Base-by-base conservation (phyloP, 2,797 vertebrate species). In the Kryptolebias ocellatus region DNA sequence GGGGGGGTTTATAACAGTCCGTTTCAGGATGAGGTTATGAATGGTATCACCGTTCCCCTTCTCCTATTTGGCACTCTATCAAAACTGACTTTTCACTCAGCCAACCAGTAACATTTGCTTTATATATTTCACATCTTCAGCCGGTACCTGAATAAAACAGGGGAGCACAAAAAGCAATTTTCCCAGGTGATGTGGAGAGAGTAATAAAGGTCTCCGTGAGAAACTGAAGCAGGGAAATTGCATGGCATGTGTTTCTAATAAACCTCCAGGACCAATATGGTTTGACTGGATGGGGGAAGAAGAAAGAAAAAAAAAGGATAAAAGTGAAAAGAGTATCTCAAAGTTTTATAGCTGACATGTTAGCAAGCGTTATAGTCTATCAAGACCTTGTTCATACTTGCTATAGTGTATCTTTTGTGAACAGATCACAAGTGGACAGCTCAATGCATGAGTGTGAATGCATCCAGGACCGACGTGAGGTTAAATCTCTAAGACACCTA, bases 11-110 rank as follows among this genome's bases (percentile, higher is more conserved):
- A 63, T 71, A 59, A 28, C 29, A 52, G 55, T 64, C 63, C 39
- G 64, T 58, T 74, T 74, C 14, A 65, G 47, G 57, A 50, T 39
- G 50, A 56, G 44, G 20, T 46, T 61, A 54, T 58, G 44, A 70
- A 53, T 61, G 27, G 20, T 24, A 56, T 17, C 34, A 44, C 34
- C 17, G 10, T 24, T 17, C n/a, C 39, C 42, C n/a, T 52, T 68
- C 20, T 55, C 39, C 51, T 28, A 34, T 55, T 64, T 39, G 10
- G 12, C 24, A 64, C 57, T n/a, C 57, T 31, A 31, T 68, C 3
- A 64, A 55, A 72, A 45, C 29, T 20, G 0, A 3, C 0, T 42
- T 17, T 53, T 37, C 4, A 14, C 31, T 52, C 18, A 46, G 44
- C 2, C 10, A 8, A 39, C 16, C 34, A 55, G 27, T 20, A 20